Percentiles rank a stretch among this genome's conserved stretches.
Evolutionary conservation across 2,113 vertebrate species (phyloP).

Genomic region (Petaurus breviceps): DNA sequence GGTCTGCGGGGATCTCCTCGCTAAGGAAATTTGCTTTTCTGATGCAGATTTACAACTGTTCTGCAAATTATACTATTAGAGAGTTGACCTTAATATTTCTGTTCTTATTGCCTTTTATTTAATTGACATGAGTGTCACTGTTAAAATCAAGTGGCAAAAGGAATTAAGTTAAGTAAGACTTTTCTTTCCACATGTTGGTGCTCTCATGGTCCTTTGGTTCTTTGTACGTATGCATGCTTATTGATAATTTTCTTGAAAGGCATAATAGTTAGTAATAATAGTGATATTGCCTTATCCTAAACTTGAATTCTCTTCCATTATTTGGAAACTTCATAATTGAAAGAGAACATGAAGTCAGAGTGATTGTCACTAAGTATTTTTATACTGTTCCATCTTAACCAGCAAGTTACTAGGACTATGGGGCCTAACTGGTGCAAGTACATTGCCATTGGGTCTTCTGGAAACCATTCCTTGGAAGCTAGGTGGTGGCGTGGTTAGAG

Average conservation of each 20-base stretch:
- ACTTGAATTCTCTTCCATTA: slow-evolving; percentile 20
- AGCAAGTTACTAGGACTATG: not conserved
- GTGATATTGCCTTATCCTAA: slow-evolving; percentile 5
- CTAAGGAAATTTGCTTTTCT: not conserved
- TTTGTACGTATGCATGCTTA: not conserved
- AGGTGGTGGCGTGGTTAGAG: not conserved
- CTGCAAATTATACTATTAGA: not conserved
- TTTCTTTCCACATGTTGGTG: not conserved
- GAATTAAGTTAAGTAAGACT: slow-evolving; percentile 2
- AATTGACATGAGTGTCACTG: not conserved
- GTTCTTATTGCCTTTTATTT: not conserved
- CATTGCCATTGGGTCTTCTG: not conserved
- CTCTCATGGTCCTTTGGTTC: not conserved
- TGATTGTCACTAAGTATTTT: slow-evolving; percentile 26
- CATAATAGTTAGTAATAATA: not conserved
- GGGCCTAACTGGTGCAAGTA: not conserved
- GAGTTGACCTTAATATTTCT: not conserved
- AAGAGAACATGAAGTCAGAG: not conserved
- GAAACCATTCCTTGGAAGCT: not conserved
- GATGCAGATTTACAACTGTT: not conserved
- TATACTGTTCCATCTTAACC: not conserved
- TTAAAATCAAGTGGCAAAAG: not conserved
- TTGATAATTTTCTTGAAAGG: slow-evolving; percentile 18
- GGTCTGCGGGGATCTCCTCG: not conserved
- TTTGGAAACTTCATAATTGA: slow-evolving; percentile 37